A percentile compares a stretch with the other conserved stretches of the same genome.
phyloP scores from a whole-genome alignment of 1,140 invertebrate species.

The Drosophila nebulosa region DNA sequence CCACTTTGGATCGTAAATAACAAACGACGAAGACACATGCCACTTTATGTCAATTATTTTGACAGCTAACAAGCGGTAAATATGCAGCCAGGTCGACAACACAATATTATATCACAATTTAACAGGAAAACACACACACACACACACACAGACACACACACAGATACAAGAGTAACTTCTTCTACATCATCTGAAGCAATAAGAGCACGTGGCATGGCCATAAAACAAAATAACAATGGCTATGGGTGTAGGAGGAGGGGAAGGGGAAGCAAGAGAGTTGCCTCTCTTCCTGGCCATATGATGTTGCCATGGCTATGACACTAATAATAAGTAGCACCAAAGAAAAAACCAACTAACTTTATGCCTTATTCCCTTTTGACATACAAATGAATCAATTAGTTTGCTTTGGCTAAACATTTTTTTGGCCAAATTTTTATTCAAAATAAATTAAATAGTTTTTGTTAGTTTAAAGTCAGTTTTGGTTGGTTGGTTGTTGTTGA shows the following conservation, averaged over 20 bases:
- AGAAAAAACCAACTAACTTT: neutral
- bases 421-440: neutral
- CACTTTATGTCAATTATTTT: slow-evolving; percentile 78
- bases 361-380: neutral
- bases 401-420: neutral
- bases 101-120: slow-evolving; percentile 49
- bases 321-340: neutral
- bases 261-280: neutral
- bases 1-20: slow-evolving; percentile 62
- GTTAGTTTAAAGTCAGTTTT: neutral
- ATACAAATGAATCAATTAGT: slow-evolving; percentile 4
- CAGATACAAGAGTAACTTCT: too few species aligned
- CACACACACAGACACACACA: neutral
- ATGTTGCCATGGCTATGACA: slow-evolving; percentile 2
- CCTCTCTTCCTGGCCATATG: neutral
- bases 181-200: neutral
- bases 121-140: neutral
- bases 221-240: slow-evolving; percentile 9
- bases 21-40: slow-evolving; percentile 69
- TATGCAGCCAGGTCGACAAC: slow-evolving; percentile 64
- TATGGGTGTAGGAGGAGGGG: too few species aligned
- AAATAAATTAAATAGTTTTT: too few species aligned
- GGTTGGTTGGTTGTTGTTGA: neutral
- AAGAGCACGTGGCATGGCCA: neutral
- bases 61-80: slow-evolving; percentile 74